These are phyloP conservation scores for Astreopora myriophthalma DNA, from an alignment of 64 coral and sea anemone species.

Conservation along the genomic window DNA sequence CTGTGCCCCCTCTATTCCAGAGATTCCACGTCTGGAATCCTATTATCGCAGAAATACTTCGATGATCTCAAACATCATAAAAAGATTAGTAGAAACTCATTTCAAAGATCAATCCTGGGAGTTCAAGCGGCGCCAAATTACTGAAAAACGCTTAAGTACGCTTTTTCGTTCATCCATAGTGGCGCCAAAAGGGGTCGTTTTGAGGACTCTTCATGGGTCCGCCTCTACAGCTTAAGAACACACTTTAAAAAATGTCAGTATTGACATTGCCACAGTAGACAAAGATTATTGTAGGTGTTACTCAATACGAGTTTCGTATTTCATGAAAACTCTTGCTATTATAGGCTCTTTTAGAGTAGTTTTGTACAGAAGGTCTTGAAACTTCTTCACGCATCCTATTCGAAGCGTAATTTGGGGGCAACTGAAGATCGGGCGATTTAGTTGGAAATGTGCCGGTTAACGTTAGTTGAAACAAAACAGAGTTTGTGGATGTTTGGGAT, in stretches of 20 bases:
- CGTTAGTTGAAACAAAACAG: not conserved
- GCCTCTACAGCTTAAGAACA: not conserved
- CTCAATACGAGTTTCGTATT: not conserved
- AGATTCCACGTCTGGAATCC: not conserved
- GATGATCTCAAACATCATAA: not conserved
- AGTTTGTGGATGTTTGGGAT: not conserved
- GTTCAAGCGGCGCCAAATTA: not conserved
- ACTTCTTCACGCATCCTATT: not conserved
- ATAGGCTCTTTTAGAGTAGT: not conserved
- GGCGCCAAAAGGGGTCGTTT: too few relatives aligned
- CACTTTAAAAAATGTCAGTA: not conserved
- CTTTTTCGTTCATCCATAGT: too few relatives aligned
- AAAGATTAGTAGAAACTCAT: not conserved
- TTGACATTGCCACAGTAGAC: not conserved
- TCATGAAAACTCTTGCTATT: too few relatives aligned
- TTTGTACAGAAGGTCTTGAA: too few relatives aligned
- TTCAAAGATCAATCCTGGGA: not conserved
- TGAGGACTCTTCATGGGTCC: too few relatives aligned
- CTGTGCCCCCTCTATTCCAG: not conserved
- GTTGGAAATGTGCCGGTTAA: not conserved
- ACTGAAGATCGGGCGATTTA: not conserved
- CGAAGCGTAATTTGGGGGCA: not conserved
- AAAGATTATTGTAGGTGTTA: not conserved
- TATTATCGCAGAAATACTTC: not conserved
- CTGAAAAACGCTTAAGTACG: too few relatives aligned